Conservation (phyloP, 1,140 invertebrate species). For the Euwallacea fornicatus region DNA sequence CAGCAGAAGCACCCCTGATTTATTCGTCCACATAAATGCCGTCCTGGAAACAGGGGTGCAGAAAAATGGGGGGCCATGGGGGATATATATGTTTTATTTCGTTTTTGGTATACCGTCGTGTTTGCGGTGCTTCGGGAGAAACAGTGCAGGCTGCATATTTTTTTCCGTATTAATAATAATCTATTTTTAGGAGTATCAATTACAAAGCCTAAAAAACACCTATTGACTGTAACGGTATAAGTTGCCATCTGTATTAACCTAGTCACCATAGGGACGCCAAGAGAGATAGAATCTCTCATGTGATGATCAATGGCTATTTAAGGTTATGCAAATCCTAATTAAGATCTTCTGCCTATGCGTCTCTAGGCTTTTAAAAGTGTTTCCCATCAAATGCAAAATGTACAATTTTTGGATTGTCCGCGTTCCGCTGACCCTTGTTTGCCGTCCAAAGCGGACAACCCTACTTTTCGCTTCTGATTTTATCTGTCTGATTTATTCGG, state of each 20-base stretch:
- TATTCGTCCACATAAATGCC: conserved; percentile 55
- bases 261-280: too few relatives aligned
- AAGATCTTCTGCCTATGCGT: too few relatives aligned
- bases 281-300: too few relatives aligned
- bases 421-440: conserved; percentile 17
- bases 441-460: background rate
- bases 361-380: background rate
- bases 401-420: conserved; percentile 9
- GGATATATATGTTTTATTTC: conserved; percentile 5
- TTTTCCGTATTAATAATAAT: background rate
- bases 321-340: too few relatives aligned
- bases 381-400: background rate
- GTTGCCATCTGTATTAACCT: too few relatives aligned
- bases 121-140: background rate
- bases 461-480: conserved; percentile 24
- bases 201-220: background rate
- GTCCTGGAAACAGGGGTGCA: conserved; percentile 31
- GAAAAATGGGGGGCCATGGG: conserved; percentile 32
- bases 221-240: background rate
- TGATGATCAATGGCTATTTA: too few relatives aligned
- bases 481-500: conserved; percentile 21
- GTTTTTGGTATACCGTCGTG: conserved; percentile 13
- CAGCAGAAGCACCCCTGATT: conserved; percentile 55
- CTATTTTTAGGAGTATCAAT: background rate
- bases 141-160: background rate